phyloP scores from a whole-genome alignment of 2,888 invertebrate genomes.

The Endotricha flammealis region DNA sequence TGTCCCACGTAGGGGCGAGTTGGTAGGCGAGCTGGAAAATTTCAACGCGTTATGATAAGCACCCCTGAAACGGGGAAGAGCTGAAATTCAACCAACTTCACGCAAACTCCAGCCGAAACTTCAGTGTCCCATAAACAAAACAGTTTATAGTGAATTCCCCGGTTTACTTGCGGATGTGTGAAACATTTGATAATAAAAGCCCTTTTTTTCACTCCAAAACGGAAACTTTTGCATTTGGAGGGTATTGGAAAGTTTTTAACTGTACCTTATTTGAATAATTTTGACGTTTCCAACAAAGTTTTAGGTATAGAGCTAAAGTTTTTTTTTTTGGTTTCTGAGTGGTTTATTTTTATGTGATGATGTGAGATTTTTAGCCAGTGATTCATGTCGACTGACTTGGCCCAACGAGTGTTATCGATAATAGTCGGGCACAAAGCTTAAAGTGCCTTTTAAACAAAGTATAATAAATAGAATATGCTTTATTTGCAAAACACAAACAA shows the following conservation, averaged over 20 bases:
- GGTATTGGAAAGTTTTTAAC: neutral
- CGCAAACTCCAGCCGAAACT: neutral
- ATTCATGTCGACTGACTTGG: no score
- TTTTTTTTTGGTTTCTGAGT: no score
- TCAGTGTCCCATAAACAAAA: neutral
- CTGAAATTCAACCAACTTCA: neutral
- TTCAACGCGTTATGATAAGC: conserved; percentile 42
- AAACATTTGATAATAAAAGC: no score
- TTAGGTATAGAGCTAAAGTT: no score
- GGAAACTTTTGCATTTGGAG: neutral
- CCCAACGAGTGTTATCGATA: no score
- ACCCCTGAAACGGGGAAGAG: conserved; percentile 15
- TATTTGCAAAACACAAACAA: no score
- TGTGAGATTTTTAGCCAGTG: no score
- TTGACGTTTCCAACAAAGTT: neutral
- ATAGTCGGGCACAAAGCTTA: no score
- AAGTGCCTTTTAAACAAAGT: no score
- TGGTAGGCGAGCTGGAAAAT: conserved; percentile 31
- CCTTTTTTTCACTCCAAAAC: neutral
- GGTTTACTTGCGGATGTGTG: neutral
- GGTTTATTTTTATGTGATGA: no score
- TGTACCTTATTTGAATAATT: neutral
- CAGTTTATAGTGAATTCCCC: neutral
- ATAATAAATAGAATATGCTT: no score
- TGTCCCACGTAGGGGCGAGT: conserved; percentile 26